Base-by-base conservation (phyloP, 2,113 vertebrate species). In the Oceanodroma tethys region DNA sequence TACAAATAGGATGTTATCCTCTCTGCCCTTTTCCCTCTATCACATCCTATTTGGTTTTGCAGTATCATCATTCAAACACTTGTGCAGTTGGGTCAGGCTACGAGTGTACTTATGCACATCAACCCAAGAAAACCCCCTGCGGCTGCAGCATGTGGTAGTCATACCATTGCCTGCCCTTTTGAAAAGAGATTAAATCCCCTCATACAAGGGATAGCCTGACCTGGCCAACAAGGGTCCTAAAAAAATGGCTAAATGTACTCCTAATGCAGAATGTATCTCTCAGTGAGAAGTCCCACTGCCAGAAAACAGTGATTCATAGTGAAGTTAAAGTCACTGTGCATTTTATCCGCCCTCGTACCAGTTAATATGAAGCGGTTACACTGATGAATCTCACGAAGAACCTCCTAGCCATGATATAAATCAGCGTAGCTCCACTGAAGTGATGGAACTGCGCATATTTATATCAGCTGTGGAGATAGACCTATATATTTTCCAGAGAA, bases 101-200 rank as follows among this genome's bases (percentile, higher is more conserved):
- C 0, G 5, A 40, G 32, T 22, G 8, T 36, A 12, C 7, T 9
- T 16, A 52, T 7, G 32, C 19, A 43, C 45, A 38, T 18, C 32
- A 42, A 5, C 29, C 60, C 80, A 50, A 25, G n/a, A n/a, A 36
- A 62, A 1, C 0, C 7, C 29, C 16, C 65, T 63, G 23, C 62
- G 80, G 89, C 48, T 83, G 71, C n/a, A 56, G 43, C 53, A 10
- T 11, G 3, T 1, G 11, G 42, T 13, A 71, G 13, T 56, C 30
- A 11, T 7, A 34, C 12, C 58, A 23, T 0, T 40, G 48, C 58
- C 50, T 47, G 27, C 26, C 43, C 70, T 68, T 92, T 23, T 20
- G 32, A 38, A 78, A 70, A 76, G 50, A 38, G 59, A 66, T 27
- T 92, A 48, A 73, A 70, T 21, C 34, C 43, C 27, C 40, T 65